phyloP scores from a whole-genome alignment of 2,797 vertebrate genomes.

The Rhinichthys osculus region DNA sequence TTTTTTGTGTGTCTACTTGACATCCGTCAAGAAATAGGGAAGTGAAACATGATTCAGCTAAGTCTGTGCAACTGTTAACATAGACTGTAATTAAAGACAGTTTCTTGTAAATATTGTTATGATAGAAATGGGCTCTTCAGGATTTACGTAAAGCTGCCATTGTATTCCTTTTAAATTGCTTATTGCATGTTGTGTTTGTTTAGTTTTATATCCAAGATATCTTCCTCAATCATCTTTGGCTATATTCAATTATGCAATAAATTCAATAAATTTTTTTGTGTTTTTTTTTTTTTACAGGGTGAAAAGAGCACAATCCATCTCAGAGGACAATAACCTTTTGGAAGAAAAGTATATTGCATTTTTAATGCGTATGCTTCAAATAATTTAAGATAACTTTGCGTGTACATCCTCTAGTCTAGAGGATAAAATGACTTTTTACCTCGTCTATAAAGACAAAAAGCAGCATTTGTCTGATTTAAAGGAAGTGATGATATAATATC shows the following conservation, averaged over 20 bases:
- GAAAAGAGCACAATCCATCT: conserved; percentile 13
- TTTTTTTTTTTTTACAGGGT: conserved; percentile 15
- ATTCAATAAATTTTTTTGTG: too few relatives aligned
- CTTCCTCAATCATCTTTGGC: background rate
- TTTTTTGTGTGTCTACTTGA: background rate
- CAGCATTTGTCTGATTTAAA: conserved; percentile 12
- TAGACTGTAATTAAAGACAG: conserved; percentile 2
- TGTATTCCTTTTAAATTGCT: background rate
- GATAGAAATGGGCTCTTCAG: background rate
- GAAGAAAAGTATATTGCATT: conserved; percentile 2
- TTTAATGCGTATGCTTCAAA: background rate
- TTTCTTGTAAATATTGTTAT: conserved; percentile 20
- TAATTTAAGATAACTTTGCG: background rate
- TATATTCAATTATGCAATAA: background rate
- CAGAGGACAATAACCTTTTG: background rate
- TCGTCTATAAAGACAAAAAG: background rate
- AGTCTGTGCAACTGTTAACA: conserved; percentile 8
- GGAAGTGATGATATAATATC: background rate
- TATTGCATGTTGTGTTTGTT: background rate
- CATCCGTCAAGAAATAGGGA: conserved; percentile 46
- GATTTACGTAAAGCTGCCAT: background rate
- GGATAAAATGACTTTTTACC: background rate
- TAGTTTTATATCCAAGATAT: conserved; percentile 9
- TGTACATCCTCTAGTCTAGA: background rate
- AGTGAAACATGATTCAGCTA: conserved; percentile 59